phyloP scores from a whole-genome alignment of 92 coral and sea anemone genomes.

The Actinostola sp. region DNA sequence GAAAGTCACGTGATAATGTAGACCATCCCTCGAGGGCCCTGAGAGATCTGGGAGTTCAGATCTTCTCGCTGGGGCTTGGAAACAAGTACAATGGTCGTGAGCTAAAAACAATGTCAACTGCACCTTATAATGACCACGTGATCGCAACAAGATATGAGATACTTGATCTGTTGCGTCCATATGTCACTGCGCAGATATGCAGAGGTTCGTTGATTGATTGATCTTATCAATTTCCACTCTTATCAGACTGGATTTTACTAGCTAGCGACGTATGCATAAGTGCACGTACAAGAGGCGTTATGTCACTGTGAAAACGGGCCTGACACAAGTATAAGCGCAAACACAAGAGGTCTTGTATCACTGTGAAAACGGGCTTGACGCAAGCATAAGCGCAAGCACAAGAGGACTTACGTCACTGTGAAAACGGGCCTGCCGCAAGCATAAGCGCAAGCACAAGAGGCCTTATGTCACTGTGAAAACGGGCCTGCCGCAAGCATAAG shows the following conservation, averaged over 20 bases:
- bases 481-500: no score
- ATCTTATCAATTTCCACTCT: neutral
- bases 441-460: no score
- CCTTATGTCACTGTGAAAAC: no score
- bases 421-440: no score
- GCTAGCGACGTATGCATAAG: no score
- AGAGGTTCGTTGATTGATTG: constrained; percentile 35
- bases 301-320: no score
- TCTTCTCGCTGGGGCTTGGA: constrained; percentile 78
- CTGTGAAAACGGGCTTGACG: no score
- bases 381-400: no score
- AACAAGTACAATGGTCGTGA: constrained; percentile 59
- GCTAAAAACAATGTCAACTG: constrained; percentile 77
- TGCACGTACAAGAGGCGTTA: no score
- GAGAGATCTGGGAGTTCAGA: constrained; percentile 75
- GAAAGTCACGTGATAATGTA: constrained; percentile 59
- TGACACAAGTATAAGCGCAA: no score
- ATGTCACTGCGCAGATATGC: constrained; percentile 69
- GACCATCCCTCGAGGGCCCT: constrained; percentile 66
- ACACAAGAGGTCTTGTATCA: no score
- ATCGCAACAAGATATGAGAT: constrained; percentile 62
- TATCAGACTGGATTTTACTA: neutral
- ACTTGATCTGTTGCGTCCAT: constrained; percentile 63
- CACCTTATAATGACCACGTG: constrained; percentile 74
- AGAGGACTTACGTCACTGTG: no score